Evolutionary conservation across 2,797 vertebrate species (phyloP).

Genomic region (Mormyrops attenuatus): DNA sequence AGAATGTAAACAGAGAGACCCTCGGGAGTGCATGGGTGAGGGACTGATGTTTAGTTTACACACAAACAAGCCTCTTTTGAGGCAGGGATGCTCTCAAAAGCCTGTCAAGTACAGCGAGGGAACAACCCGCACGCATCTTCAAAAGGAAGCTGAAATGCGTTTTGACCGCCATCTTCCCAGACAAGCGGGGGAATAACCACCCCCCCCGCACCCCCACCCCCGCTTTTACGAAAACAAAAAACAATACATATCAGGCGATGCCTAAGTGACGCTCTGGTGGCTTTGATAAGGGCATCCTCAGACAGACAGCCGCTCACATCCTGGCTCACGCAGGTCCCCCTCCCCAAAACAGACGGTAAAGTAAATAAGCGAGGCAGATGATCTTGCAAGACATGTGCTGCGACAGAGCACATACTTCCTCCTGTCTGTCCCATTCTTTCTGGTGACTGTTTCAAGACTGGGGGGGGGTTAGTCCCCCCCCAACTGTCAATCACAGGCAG

Average conservation of each 20-base stretch:
- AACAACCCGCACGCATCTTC: not conserved
- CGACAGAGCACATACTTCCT: not conserved
- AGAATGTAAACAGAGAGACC: conserved; percentile 13
- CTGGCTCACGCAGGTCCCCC: not conserved
- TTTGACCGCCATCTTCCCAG: not conserved
- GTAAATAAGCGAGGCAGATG: not conserved
- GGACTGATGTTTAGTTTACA: not conserved
- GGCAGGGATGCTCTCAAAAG: not conserved
- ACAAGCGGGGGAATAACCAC: not conserved
- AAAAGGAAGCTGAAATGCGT: not conserved
- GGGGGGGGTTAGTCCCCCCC: not conserved
- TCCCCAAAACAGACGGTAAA: not conserved
- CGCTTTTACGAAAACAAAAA: not conserved
- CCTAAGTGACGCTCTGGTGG: not conserved
- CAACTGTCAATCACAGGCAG: not conserved
- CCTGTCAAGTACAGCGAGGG: not conserved
- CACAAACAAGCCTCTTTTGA: not conserved
- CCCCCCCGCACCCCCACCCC: not conserved
- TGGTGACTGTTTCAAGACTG: not conserved
- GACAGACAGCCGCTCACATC: not conserved
- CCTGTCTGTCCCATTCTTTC: not conserved
- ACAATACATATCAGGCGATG: not conserved
- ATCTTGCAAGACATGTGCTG: not conserved
- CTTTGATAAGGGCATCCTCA: not conserved
- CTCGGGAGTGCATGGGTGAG: not conserved